These are phyloP conservation scores for Lithophane ornitopus DNA, from an alignment of 2,888 invertebrate genomes.

Conservation along the genomic window DNA sequence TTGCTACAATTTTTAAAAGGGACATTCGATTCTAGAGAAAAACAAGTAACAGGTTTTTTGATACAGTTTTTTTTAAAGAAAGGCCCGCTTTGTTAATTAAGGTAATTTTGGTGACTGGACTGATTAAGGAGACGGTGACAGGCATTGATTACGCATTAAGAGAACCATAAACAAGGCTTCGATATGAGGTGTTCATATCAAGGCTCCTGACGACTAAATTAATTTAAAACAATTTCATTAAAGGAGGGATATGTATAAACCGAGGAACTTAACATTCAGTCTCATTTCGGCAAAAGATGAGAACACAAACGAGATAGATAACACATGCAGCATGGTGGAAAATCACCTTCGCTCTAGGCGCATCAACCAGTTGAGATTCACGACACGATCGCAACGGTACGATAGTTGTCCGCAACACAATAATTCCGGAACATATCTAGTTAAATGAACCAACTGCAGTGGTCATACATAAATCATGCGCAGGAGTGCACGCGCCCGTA, in stretches of 20 bases:
- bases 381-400: conserved; percentile 78
- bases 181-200: conserved; percentile 38
- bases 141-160: conserved; percentile 78
- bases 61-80: conserved; percentile 81
- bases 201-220: conserved; percentile 34
- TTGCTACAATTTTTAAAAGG: conserved; percentile 79
- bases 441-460: conserved; percentile 84
- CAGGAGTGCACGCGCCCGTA: conserved; percentile 81
- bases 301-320: conserved; percentile 44
- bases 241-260: not conserved
- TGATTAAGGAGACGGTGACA: conserved; percentile 81
- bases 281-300: conserved; percentile 58
- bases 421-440: conserved; percentile 87
- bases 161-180: conserved; percentile 50
- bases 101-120: conserved; percentile 82
- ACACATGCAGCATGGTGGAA: conserved; percentile 48
- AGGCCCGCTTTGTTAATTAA: conserved; percentile 82
- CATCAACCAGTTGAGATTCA: conserved; percentile 78
- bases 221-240: conserved; percentile 25
- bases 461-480: conserved; percentile 87
- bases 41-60: conserved; percentile 78
- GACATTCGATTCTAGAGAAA: conserved; percentile 78
- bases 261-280: conserved; percentile 29
- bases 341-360: conserved; percentile 56
- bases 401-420: conserved; percentile 82